Conservation (phyloP, 2,888 invertebrate species). For the Aelia acuminata region DNA sequence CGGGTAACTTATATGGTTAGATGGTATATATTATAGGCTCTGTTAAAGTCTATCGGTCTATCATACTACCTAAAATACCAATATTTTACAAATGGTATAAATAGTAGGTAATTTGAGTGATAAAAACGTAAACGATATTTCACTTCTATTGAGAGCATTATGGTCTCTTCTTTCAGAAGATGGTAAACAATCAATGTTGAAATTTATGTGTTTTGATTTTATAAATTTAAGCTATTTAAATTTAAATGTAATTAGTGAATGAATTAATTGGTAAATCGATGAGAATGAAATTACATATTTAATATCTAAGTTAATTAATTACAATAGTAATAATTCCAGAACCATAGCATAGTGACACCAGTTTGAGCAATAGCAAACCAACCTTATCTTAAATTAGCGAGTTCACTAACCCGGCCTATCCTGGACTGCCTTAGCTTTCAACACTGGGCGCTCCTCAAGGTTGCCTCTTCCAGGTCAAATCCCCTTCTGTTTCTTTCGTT, state of each 20-base stretch:
- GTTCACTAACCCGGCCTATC: constrained; percentile 36
- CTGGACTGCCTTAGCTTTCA: constrained; percentile 33
- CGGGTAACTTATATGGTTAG: background rate
- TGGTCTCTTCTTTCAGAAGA: no score
- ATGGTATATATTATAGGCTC: no score
- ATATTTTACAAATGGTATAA: no score
- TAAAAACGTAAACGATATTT: no score
- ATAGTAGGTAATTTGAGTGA: no score
- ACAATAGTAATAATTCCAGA: background rate
- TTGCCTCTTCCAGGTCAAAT: constrained; percentile 36
- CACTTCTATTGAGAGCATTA: no score
- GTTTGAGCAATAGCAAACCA: background rate
- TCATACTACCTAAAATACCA: no score
- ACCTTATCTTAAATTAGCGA: background rate
- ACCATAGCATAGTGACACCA: no score
- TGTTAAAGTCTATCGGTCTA: no score
- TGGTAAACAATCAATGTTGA: no score
- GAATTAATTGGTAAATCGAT: background rate
- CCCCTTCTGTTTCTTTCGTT: constrained; percentile 23
- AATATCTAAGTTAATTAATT: background rate
- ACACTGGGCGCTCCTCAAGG: constrained; percentile 30
- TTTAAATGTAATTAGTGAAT: background rate
- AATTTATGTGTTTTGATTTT: background rate
- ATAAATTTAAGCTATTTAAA: background rate
- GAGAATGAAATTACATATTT: background rate